These are phyloP conservation scores for Triplophysa rosa DNA, from an alignment of 2,113 vertebrate genomes.

Conservation along the genomic window DNA sequence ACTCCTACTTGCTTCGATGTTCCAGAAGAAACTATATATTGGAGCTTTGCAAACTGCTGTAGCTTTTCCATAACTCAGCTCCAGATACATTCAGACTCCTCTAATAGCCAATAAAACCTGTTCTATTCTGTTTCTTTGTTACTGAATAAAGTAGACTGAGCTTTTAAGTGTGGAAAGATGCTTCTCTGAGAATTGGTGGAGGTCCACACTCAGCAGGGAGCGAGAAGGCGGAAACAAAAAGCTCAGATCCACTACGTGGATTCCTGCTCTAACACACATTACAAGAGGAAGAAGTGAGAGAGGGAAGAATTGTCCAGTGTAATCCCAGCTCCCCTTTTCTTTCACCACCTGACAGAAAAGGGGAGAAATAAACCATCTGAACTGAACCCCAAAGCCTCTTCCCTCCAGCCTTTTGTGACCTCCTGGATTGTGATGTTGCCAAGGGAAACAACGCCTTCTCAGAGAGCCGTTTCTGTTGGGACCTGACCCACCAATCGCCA, in stretches of 20 bases:
- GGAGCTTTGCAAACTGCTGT: not conserved
- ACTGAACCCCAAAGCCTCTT: constrained; percentile 21
- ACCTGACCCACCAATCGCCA: constrained; percentile 76
- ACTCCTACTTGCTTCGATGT: constrained; percentile 22
- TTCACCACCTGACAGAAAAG: constrained; percentile 32
- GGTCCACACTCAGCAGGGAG: constrained; percentile 43
- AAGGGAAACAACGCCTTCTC: constrained; percentile 72
- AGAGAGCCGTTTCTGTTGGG: constrained; percentile 71
- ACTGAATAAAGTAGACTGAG: constrained; percentile 58
- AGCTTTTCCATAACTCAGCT: not conserved
- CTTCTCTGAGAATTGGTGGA: constrained; percentile 51
- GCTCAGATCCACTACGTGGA: constrained; percentile 62
- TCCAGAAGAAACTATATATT: not conserved
- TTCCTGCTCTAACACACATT: constrained; percentile 44
- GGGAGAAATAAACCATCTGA: constrained; percentile 36
- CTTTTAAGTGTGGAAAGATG: too few species aligned
- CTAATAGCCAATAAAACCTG: constrained; percentile 16
- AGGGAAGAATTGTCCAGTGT: constrained; percentile 42
- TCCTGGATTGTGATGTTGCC: constrained; percentile 62
- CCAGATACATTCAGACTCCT: not conserved
- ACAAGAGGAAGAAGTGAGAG: constrained; percentile 29
- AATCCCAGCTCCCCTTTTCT: constrained; percentile 38
- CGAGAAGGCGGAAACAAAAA: constrained; percentile 36
- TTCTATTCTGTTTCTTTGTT: constrained; percentile 57
- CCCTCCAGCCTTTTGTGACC: constrained; percentile 38